Evolutionary conservation across 2,888 invertebrate genomes (phyloP).

Genomic region (Eilema sororculum): DNA sequence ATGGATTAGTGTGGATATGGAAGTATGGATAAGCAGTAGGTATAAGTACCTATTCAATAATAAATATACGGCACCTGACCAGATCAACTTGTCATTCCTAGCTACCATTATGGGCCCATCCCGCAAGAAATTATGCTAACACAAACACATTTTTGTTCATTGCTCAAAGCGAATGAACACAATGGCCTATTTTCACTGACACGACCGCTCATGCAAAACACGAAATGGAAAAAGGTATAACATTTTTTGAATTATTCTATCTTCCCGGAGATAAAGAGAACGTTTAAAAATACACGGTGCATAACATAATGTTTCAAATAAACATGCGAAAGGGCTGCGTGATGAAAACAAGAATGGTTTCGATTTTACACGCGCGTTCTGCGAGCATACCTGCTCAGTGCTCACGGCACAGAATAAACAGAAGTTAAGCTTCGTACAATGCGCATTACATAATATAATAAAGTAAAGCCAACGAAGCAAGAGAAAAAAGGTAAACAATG

Average conservation of each 20-base stretch:
- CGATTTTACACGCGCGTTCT: conserved; percentile 50
- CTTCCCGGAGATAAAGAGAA: conserved; percentile 34
- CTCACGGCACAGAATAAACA: conserved; percentile 17
- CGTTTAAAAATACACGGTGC: conserved; percentile 57
- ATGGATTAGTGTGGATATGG: too few species aligned
- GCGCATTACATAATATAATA: too few species aligned
- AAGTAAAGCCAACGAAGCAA: too few species aligned
- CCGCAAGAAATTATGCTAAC: background rate
- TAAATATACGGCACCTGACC: background rate
- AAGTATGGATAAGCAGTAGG: too few species aligned
- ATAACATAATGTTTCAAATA: conserved; percentile 56
- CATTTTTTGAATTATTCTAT: conserved; percentile 32
- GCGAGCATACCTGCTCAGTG: conserved; percentile 29
- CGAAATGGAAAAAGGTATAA: conserved; percentile 16
- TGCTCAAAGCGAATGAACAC: conserved; percentile 15
- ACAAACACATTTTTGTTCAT: conserved; percentile 10
- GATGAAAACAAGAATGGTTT: conserved; percentile 57
- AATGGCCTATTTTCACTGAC: conserved; percentile 14
- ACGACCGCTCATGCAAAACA: conserved; percentile 23
- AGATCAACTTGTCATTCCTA: conserved; percentile 5
- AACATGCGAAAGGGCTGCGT: conserved; percentile 55
- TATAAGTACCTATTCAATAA: too few species aligned
- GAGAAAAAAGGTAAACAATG: too few species aligned
- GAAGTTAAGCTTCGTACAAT: background rate
- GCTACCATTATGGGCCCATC: background rate